Evolutionary conservation across 2,113 vertebrate species (phyloP).

Genomic region (Andinoacara biseriatus): DNA sequence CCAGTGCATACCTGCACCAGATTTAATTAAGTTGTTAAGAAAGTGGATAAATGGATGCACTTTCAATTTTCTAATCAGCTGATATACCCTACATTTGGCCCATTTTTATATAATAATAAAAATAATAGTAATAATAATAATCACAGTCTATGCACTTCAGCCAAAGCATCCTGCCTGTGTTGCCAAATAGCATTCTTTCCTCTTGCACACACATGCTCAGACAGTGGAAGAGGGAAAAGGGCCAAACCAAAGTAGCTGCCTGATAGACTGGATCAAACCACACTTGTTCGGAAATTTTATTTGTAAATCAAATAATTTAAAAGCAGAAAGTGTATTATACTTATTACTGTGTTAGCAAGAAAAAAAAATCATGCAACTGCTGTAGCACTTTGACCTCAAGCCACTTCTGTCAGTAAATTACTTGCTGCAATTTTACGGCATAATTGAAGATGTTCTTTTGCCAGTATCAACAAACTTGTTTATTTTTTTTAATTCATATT

Average conservation of each 20-base stretch:
- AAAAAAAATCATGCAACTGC: not conserved
- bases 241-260: conserved; percentile 25
- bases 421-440: not conserved
- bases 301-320: conserved; percentile 7
- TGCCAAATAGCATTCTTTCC: conserved; percentile 8
- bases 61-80: not conserved
- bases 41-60: not conserved
- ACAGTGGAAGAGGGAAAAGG: not conserved
- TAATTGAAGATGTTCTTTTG: not conserved
- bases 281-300: not conserved
- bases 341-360: not conserved
- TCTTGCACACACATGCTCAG: conserved; percentile 23
- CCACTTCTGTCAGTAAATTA: not conserved
- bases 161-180: not conserved
- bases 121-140: not conserved
- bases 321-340: not conserved
- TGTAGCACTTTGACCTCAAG: not conserved
- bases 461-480: not conserved
- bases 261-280: not conserved
- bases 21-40: not conserved
- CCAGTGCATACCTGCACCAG: not conserved
- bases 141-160: not conserved
- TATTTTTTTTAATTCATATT: too few relatives aligned
- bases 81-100: not conserved
- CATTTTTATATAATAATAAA: not conserved